Conservation (phyloP, 1,140 invertebrate species). For the Radopholus similis region DNA sequence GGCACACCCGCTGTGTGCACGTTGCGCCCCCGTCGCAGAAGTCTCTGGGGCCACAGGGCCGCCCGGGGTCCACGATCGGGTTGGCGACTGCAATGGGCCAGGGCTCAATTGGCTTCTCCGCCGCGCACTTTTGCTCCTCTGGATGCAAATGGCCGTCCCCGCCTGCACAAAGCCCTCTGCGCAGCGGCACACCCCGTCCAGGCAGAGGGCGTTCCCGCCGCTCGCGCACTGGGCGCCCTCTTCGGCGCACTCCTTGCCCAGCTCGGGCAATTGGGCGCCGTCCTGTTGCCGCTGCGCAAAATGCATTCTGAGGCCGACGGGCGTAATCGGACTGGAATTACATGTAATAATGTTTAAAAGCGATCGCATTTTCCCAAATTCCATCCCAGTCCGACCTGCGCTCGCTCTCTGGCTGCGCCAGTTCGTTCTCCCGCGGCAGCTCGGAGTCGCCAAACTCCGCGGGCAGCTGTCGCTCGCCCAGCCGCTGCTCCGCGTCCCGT, state of each 20-base stretch:
- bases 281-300: neutral
- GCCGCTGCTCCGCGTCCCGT: no score
- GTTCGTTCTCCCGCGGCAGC: no score
- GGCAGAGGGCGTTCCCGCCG: constrained; percentile 24
- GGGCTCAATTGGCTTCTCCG: neutral
- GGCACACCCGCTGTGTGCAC: constrained; percentile 28
- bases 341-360: no score
- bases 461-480: no score
- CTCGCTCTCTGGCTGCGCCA: no score
- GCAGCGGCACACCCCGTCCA: constrained; percentile 32
- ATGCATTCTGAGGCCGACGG: neutral
- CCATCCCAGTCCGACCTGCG: no score
- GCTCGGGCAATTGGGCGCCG: neutral
- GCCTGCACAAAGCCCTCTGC: constrained; percentile 35
- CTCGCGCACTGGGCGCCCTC: constrained; percentile 6
- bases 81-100: constrained; percentile 33
- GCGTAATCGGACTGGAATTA: no score
- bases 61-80: constrained; percentile 31
- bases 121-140: constrained; percentile 32
- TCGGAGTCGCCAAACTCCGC: no score
- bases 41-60: constrained; percentile 18
- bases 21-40: constrained; percentile 46
- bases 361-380: no score
- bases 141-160: constrained; percentile 29
- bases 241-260: constrained; percentile 21